Conservation (phyloP, 1,140 invertebrate species). For the Olivierus martensii region DNA sequence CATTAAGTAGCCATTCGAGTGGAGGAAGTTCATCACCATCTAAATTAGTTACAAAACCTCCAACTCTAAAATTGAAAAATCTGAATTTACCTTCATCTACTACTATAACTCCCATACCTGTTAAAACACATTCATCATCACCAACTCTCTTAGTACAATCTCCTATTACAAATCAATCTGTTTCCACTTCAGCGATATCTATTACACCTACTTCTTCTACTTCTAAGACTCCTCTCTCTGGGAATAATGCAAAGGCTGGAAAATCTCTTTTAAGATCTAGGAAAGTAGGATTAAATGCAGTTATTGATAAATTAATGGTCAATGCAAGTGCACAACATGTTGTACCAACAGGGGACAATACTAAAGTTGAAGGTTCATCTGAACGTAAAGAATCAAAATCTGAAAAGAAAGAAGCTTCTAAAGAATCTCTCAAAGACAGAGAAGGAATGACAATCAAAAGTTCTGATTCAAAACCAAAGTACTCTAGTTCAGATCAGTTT, state of each 20-base stretch:
- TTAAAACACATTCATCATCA: not conserved
- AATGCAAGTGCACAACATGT: conserved; percentile 11
- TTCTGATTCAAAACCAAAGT: conserved; percentile 16
- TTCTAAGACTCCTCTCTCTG: not conserved
- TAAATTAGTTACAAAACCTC: conserved; percentile 9
- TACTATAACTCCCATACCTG: conserved; percentile 23
- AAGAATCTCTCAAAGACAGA: conserved; percentile 3
- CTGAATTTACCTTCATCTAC: conserved; percentile 31
- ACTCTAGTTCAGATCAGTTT: conserved; percentile 20
- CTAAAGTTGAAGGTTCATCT: conserved; percentile 6
- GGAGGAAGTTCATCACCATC: conserved; percentile 13
- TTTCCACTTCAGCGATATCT: not conserved
- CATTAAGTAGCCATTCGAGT: conserved; percentile 5
- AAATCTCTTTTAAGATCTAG: conserved; percentile 33
- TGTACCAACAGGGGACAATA: conserved; percentile 6
- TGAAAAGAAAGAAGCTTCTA: conserved; percentile 13
- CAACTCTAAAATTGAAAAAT: conserved; percentile 18
- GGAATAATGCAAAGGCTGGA: conserved; percentile 12
- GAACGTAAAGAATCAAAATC: conserved; percentile 9
- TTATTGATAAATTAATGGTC: conserved; percentile 58
- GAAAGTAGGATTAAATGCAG: conserved; percentile 64
- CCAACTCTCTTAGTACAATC: not conserved
- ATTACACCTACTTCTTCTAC: conserved; percentile 4
- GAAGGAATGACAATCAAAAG: conserved; percentile 8
- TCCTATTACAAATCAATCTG: too few relatives aligned